Conservation (phyloP, 2,797 vertebrate species). For the Todus mexicanus region DNA sequence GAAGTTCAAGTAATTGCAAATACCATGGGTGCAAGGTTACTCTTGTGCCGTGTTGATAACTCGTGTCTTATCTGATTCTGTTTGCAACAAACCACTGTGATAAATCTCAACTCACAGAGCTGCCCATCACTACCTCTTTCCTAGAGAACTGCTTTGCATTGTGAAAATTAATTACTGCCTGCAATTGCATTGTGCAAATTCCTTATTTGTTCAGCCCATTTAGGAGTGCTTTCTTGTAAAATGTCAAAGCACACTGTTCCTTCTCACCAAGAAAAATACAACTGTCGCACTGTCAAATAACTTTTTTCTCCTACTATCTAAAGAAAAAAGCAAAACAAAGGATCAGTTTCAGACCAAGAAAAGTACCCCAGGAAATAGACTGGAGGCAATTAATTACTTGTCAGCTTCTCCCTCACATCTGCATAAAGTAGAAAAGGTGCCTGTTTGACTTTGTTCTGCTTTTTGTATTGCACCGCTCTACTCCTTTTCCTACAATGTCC, state of each 20-base stretch:
- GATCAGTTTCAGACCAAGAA: constrained; percentile 31
- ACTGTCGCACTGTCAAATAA: constrained; percentile 11
- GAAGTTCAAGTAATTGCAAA: constrained; percentile 1
- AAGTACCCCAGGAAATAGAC: background rate
- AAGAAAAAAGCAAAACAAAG: constrained; percentile 34
- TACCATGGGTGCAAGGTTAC: background rate
- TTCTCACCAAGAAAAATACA: constrained; percentile 33
- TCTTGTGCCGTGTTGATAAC: background rate
- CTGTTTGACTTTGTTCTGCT: constrained; percentile 13
- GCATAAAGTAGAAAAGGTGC: constrained; percentile 32
- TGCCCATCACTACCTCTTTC: background rate
- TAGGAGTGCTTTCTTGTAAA: background rate
- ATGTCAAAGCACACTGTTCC: constrained; percentile 12
- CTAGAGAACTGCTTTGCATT: background rate
- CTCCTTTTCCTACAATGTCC: background rate
- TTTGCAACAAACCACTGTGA: background rate
- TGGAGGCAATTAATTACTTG: constrained; percentile 47
- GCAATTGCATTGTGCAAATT: constrained; percentile 5
- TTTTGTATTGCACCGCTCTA: background rate
- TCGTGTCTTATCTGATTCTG: constrained; percentile 15
- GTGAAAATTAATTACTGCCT: constrained; percentile 41
- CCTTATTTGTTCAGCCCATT: constrained; percentile 11
- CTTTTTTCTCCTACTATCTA: background rate
- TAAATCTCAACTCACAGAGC: background rate
- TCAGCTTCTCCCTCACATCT: constrained; percentile 7